Evolutionary conservation across 2,113 vertebrate species (phyloP).

Genomic region (Malaclemys terrapin): DNA sequence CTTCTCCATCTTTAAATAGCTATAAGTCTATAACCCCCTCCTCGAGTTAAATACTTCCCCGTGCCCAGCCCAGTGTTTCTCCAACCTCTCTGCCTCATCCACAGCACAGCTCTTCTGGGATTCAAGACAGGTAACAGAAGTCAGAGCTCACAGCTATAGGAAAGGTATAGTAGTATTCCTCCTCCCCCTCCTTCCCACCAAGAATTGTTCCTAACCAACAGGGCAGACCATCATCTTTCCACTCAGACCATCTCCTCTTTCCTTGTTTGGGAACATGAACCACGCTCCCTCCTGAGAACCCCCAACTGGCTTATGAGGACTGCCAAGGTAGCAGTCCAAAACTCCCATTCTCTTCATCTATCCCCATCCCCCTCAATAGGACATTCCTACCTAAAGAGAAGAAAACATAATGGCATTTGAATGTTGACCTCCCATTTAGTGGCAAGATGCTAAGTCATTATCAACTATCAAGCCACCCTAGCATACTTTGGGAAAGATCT

Average conservation of each 20-base stretch:
- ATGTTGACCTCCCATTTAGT: neutral
- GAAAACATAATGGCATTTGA: neutral
- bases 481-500: neutral
- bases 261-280: neutral
- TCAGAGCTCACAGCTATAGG: neutral
- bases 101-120: neutral
- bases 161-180: neutral
- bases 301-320: neutral
- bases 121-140: neutral
- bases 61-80: neutral
- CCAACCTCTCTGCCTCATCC: neutral
- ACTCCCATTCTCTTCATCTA: neutral
- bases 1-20: neutral
- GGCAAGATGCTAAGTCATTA: neutral
- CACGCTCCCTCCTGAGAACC: neutral
- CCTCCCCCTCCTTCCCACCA: neutral
- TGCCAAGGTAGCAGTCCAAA: neutral
- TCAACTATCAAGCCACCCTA: neutral
- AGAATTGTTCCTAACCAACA: neutral
- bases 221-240: neutral
- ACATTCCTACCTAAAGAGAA: neutral
- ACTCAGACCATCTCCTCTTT: neutral
- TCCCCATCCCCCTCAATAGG: neutral
- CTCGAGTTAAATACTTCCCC: neutral
- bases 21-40: neutral